phyloP scores from a whole-genome alignment of 2,113 vertebrate species.

The Rhineura floridana region DNA sequence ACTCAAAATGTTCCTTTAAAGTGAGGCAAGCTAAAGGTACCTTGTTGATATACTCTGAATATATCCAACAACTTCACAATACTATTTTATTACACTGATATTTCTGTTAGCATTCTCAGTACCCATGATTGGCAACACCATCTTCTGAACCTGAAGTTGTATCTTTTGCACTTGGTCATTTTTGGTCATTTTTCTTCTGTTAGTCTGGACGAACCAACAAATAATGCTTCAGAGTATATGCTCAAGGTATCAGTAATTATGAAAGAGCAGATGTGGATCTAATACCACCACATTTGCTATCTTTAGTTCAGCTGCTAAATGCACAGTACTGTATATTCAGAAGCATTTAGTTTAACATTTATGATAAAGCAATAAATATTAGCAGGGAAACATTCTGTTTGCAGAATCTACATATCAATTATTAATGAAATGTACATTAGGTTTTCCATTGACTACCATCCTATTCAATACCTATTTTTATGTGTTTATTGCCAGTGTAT shows the following conservation, averaged over 20 bases:
- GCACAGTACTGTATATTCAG: not conserved
- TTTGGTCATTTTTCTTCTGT: too few relatives aligned
- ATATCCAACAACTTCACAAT: too few relatives aligned
- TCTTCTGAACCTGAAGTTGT: too few relatives aligned
- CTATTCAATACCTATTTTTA: constrained; percentile 88
- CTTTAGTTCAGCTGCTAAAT: constrained; percentile 20
- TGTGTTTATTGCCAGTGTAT: constrained; percentile 88
- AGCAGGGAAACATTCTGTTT: not conserved
- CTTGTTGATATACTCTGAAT: too few relatives aligned
- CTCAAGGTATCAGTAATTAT: not conserved
- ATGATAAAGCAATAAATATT: constrained; percentile 16
- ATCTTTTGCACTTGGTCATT: too few relatives aligned
- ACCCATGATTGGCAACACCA: too few relatives aligned
- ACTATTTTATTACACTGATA: too few relatives aligned
- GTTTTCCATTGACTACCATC: constrained; percentile 9
- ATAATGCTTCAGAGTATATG: not conserved
- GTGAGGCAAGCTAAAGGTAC: too few relatives aligned
- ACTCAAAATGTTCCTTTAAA: too few relatives aligned
- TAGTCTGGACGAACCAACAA: constrained; percentile 16
- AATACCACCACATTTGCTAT: not conserved
- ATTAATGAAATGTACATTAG: not conserved
- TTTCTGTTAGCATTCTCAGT: too few relatives aligned
- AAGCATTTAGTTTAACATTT: not conserved
- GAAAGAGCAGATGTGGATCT: not conserved
- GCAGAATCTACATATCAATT: constrained; percentile 5